Evolutionary conservation across 2,113 vertebrate species (phyloP).

Genomic region (Kobus ellipsiprymnus): DNA sequence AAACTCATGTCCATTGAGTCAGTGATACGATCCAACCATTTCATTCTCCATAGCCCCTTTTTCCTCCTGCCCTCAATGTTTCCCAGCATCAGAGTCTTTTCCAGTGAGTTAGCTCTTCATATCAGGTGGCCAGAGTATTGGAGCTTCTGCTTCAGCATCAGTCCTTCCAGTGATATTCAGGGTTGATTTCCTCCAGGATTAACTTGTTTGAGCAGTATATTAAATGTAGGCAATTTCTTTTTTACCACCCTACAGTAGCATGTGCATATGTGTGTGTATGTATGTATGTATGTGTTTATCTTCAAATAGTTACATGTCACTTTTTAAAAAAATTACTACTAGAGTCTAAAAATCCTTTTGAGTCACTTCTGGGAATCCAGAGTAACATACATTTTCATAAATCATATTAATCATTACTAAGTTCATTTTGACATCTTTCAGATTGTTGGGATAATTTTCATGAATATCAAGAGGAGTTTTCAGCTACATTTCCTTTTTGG

Average conservation of each 20-base stretch:
- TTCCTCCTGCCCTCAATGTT: neutral
- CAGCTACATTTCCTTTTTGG: neutral
- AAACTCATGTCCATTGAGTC: neutral
- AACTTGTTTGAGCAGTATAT: neutral
- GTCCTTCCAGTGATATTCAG: neutral
- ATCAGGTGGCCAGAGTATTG: neutral
- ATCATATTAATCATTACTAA: neutral
- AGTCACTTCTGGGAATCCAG: neutral
- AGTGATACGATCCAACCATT: neutral
- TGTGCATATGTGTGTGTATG: neutral
- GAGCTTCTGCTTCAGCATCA: neutral
- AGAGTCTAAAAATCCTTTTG: neutral
- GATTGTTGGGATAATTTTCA: constrained; percentile 2
- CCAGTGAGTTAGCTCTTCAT: neutral
- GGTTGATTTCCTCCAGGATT: neutral
- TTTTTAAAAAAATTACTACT: neutral
- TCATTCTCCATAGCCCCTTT: neutral
- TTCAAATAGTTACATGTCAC: neutral
- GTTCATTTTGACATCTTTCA: neutral
- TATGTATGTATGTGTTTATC: neutral
- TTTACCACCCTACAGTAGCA: neutral
- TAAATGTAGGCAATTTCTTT: neutral
- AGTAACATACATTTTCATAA: neutral
- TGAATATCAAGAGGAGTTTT: neutral
- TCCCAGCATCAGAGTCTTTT: neutral